These are phyloP conservation scores for Scelioninae gen. 2 DNA, from an alignment of 2,888 invertebrate species.

Conservation along the genomic window DNA sequence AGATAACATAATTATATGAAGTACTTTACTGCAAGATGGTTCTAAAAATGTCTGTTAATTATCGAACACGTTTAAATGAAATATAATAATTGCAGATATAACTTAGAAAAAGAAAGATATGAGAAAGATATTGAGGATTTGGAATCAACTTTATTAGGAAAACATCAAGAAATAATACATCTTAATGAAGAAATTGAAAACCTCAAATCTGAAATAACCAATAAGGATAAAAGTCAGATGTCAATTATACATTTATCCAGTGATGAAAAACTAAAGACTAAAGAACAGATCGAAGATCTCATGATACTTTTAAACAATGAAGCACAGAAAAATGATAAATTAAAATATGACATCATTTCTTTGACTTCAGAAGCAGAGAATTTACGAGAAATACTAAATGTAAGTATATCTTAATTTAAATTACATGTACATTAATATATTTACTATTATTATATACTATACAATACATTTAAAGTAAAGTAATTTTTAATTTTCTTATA, in stretches of 20 bases:
- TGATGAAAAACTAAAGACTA: constrained; percentile 16
- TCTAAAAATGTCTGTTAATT: too few species aligned
- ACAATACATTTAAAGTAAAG: background rate
- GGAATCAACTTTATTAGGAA: constrained; percentile 11
- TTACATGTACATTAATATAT: background rate
- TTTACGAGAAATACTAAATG: constrained; percentile 30
- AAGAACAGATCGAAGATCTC: constrained; percentile 39
- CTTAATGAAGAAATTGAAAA: constrained; percentile 32
- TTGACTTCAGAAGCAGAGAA: constrained; percentile 17
- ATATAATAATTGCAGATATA: constrained; percentile 27
- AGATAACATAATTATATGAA: too few species aligned
- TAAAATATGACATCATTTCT: constrained; percentile 15
- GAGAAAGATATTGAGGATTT: constrained; percentile 33
- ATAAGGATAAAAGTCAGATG: constrained; percentile 15
- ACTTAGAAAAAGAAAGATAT: constrained; percentile 28
- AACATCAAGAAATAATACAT: constrained; percentile 9
- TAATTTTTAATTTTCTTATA: too few species aligned
- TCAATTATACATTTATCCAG: constrained; percentile 6
- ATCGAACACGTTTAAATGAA: too few species aligned
- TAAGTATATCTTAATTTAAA: constrained; percentile 12
- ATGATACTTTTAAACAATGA: constrained; percentile 19
- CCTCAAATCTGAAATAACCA: constrained; percentile 1
- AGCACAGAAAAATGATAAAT: constrained; percentile 15
- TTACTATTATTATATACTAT: background rate
- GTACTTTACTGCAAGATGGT: too few species aligned